phyloP scores from a whole-genome alignment of 2,888 invertebrate genomes.

The Volucella inanis region DNA sequence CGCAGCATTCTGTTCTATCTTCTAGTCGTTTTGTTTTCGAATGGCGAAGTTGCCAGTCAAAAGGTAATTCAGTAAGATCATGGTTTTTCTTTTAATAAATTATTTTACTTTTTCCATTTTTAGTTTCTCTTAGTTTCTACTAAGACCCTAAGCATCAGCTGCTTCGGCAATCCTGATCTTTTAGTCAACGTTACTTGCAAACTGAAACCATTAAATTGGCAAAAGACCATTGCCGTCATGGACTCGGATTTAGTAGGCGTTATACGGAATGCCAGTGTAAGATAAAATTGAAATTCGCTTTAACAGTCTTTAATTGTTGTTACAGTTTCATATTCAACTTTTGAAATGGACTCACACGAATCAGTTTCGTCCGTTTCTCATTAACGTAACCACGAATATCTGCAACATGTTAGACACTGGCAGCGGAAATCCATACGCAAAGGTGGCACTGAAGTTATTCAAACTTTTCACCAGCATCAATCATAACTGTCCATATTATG shows the following conservation, averaged over 20 bases:
- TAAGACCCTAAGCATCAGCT: background rate
- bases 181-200: slow-evolving; percentile 1
- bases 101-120: too few relatives aligned
- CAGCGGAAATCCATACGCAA: background rate
- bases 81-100: too few relatives aligned
- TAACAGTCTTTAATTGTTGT: too few relatives aligned
- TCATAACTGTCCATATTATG: background rate
- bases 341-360: background rate
- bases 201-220: slow-evolving; percentile 10
- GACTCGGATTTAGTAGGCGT: background rate
- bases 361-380: background rate
- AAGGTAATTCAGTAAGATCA: too few relatives aligned
- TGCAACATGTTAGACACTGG: slow-evolving; percentile 1
- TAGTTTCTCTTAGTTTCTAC: too few relatives aligned
- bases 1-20: too few relatives aligned
- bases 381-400: background rate
- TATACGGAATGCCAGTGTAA: slow-evolving; percentile 17
- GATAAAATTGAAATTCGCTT: background rate
- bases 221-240: background rate
- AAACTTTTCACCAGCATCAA: background rate
- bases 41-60: too few relatives aligned
- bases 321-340: background rate
- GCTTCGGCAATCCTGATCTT: background rate
- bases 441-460: background rate
- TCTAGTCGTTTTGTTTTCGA: too few relatives aligned